These are phyloP conservation scores for Drosophila sulfurigaster DNA, from an alignment of 1,140 invertebrate species.

Conservation along the genomic window DNA sequence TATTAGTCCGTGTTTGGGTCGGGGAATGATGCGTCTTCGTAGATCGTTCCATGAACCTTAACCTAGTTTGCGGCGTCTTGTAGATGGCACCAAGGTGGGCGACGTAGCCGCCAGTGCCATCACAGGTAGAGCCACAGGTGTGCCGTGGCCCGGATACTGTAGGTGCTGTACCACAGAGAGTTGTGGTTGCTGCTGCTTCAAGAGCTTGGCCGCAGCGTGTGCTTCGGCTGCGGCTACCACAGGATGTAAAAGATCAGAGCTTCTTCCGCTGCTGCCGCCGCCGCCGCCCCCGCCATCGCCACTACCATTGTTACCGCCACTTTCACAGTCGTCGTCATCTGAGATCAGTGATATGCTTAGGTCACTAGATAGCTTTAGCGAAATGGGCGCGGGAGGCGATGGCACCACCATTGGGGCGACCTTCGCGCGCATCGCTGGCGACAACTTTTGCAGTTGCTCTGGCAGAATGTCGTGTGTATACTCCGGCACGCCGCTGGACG, in stretches of 20 bases:
- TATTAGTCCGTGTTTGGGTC: slow-evolving; percentile 9
- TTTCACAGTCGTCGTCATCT: slow-evolving; percentile 79
- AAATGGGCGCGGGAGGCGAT: slow-evolving; percentile 68
- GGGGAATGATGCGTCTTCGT: slow-evolving; percentile 32
- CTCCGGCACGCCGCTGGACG: slow-evolving; percentile 74
- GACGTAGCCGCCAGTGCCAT: slow-evolving; percentile 39
- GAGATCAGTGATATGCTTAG: slow-evolving; percentile 84
- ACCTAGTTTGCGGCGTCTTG: slow-evolving; percentile 53
- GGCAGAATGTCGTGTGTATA: slow-evolving; percentile 65
- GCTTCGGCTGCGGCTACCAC: slow-evolving; percentile 65
- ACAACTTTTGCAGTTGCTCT: slow-evolving; percentile 68
- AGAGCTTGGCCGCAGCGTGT: slow-evolving; percentile 65
- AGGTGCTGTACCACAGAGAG: slow-evolving; percentile 71
- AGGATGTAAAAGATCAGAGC: slow-evolving; percentile 49
- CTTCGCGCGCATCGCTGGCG: slow-evolving; percentile 70
- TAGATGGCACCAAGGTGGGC: slow-evolving; percentile 22
- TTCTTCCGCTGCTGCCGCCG: not conserved
- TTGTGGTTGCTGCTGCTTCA: slow-evolving; percentile 74
- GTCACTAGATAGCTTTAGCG: slow-evolving; percentile 79
- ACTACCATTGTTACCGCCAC: slow-evolving; percentile 38
- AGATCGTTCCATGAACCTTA: slow-evolving; percentile 13
- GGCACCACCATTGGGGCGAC: slow-evolving; percentile 62
- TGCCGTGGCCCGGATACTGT: slow-evolving; percentile 58
- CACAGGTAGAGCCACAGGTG: slow-evolving; percentile 63
- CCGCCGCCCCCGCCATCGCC: not conserved